A percentile compares a stretch with the other conserved stretches of the same genome.
phyloP scores from a whole-genome alignment of 1,140 invertebrate species.

The Ips typographus region DNA sequence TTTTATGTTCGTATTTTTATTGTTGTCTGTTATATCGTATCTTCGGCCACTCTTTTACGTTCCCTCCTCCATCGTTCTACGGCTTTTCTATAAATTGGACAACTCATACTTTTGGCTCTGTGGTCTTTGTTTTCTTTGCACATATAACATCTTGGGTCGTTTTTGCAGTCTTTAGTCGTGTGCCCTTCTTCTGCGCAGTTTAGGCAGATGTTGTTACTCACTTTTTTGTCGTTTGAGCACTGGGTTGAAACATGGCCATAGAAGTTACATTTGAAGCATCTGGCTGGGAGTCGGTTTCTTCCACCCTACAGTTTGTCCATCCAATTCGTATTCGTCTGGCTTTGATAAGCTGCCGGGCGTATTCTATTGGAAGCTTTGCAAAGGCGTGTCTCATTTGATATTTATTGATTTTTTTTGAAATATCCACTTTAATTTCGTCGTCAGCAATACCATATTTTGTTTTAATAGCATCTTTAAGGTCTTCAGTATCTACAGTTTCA shows the following conservation, averaged over 20 bases:
- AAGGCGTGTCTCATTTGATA: not conserved
- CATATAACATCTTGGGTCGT: not conserved
- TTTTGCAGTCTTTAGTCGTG: conserved; percentile 10
- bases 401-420: conserved; percentile 11
- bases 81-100: too few species aligned
- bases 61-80: too few species aligned
- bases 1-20: too few species aligned
- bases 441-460: not conserved
- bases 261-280: conserved; percentile 27
- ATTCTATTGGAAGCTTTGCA: not conserved
- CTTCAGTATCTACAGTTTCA: conserved; percentile 5
- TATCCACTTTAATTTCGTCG: not conserved
- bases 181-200: conserved; percentile 23
- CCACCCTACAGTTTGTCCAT: conserved; percentile 9
- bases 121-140: not conserved
- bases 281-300: conserved; percentile 11
- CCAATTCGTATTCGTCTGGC: conserved; percentile 21
- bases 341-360: not conserved
- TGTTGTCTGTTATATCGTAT: too few species aligned
- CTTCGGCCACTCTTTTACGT: too few species aligned
- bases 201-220: conserved; percentile 12
- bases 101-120: not conserved
- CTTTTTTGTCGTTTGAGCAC: conserved; percentile 14
- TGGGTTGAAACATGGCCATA: conserved; percentile 15
- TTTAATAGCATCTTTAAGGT: conserved; percentile 7